Percentiles rank a stretch among this genome's conserved stretches.
Evolutionary conservation across 2,113 vertebrate genomes (phyloP).

Genomic region (Eulemur macaco): DNA sequence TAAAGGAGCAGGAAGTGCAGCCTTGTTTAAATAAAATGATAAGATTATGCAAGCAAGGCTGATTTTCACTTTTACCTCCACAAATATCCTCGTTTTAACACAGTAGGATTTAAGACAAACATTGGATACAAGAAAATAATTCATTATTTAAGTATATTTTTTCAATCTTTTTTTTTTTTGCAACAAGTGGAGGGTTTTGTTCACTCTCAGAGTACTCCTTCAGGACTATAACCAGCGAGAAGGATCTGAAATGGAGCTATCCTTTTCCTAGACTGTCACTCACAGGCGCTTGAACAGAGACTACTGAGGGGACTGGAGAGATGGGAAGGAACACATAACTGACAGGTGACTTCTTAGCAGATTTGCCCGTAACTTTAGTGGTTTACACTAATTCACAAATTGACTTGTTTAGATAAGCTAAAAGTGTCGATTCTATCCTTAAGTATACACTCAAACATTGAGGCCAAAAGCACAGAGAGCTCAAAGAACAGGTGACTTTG

Average conservation of each 20-base stretch:
- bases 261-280: background rate
- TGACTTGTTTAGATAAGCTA: background rate
- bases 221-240: background rate
- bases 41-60: constrained; percentile 17
- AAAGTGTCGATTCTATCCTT: background rate
- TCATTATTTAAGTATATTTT: background rate
- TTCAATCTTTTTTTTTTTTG: background rate
- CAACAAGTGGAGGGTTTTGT: background rate
- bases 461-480: background rate
- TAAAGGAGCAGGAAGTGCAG: background rate
- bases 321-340: background rate
- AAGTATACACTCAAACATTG: background rate
- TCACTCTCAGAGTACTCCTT: background rate
- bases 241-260: background rate
- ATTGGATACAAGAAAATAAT: background rate
- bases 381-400: background rate
- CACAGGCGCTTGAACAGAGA: background rate
- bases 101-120: background rate
- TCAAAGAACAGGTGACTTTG: background rate
- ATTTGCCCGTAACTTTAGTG: background rate
- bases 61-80: constrained; percentile 28
- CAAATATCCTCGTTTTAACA: background rate
- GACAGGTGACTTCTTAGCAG: background rate
- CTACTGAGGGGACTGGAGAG: background rate
- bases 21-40: constrained; percentile 36